Evolutionary conservation across 1,140 invertebrate genomes (phyloP), one percentile per base, ranked within the genome.

Genomic region (Aphaenogaster floridana): DNA sequence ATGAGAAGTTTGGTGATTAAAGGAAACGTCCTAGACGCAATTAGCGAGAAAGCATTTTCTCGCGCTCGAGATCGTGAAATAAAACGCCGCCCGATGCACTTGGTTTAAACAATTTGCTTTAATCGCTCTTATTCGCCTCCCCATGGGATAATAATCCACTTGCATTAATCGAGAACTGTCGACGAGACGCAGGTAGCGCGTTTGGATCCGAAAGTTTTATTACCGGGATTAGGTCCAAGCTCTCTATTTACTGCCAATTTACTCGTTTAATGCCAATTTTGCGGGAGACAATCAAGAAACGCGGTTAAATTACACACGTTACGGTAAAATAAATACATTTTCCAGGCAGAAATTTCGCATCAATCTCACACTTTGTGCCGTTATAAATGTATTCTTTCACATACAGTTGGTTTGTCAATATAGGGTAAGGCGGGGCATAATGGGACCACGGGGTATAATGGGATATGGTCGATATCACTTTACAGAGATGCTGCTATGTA

Each of bases 91-190:
- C 21, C 48, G 39, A 84, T 84, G 69, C 59, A 52, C 17, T 66
- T 36, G 45, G 66, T 86, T 86, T 80, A 64, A 69, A 88, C 68
- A 74, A 81, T 89, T 87, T 69, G n/a, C 21, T 63, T 63, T 89
- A 68, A 74, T 87, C 54, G 78, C 63, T 42, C 59, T 81, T 86
- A 81, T 69, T 52, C 52, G 36, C 66, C 45, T 42, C 15, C 9
- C 64, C n/a, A 11, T 52, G 39, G 45, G 34, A 52, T 87, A 81
- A 87, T 87, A 87, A 87, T 87, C 86, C 79, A 71, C 57, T 87
- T 54, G 71, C 74, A 86, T 79, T 79, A 79, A 64, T 68, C 61
- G 48, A 57, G n/a, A 48, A 45, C 15, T 59, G 71, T 52, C 59
- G 74, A 45, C 42, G 17, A 42, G 68, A 84, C 39, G 42, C 74